Evolutionary conservation across 2,888 invertebrate genomes (phyloP).

Genomic region (Xylocampa areola): DNA sequence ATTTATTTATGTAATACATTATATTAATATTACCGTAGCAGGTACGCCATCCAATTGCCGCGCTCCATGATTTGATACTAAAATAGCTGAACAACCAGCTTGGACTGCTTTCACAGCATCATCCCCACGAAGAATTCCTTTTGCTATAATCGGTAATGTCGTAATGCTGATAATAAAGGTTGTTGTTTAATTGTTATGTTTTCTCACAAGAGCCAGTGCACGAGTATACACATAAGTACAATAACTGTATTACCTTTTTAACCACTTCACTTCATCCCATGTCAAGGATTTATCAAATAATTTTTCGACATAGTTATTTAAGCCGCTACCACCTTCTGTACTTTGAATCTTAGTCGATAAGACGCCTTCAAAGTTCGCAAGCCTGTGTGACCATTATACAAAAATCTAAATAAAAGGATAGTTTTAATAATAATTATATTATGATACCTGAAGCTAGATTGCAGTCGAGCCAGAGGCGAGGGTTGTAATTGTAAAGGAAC

Average conservation of each 20-base stretch:
- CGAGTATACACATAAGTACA: too few species aligned
- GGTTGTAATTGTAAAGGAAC: too few species aligned
- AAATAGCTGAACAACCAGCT: constrained; percentile 93
- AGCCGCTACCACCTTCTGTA: constrained; percentile 91
- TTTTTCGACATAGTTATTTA: constrained; percentile 93
- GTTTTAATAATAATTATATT: neutral
- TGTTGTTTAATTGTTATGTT: neutral
- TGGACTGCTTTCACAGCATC: constrained; percentile 94
- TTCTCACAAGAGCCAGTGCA: neutral
- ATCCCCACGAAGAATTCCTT: constrained; percentile 96
- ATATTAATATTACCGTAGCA: constrained; percentile 91
- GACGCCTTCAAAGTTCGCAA: constrained; percentile 94
- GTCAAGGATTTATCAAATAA: constrained; percentile 95
- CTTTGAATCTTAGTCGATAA: constrained; percentile 84
- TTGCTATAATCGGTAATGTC: constrained; percentile 94
- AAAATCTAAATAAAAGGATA: neutral
- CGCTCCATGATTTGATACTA: constrained; percentile 98
- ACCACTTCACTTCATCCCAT: constrained; percentile 97
- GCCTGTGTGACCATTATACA: constrained; percentile 80
- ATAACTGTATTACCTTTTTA: constrained; percentile 92
- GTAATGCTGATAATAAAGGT: constrained; percentile 89
- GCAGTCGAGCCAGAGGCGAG: too few species aligned
- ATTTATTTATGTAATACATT: too few species aligned
- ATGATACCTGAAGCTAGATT: too few species aligned
- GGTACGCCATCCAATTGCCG: constrained; percentile 96